Percentiles rank a stretch among this genome's conserved stretches.
Evolutionary conservation across 1,140 invertebrate species (phyloP).

Genomic region (Musca vetustissima): DNA sequence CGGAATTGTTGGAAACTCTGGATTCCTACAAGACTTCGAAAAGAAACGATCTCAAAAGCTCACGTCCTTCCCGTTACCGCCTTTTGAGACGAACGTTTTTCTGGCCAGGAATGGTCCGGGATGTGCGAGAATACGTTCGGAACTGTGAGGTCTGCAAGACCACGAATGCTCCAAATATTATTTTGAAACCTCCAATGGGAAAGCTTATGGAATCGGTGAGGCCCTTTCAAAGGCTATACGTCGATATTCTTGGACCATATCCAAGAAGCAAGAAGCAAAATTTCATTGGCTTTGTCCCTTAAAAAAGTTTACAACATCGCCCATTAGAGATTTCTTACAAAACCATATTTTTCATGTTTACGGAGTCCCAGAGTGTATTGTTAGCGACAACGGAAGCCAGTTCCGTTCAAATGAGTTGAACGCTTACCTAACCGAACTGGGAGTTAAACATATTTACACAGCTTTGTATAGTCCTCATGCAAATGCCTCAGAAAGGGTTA

Average conservation of each 20-base stretch:
- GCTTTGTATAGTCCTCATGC: no score
- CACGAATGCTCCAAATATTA: constrained; percentile 10
- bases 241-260: constrained; percentile 24
- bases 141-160: constrained; percentile 2
- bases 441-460: no score
- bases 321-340: constrained; percentile 1
- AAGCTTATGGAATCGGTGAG: neutral
- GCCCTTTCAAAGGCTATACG: constrained; percentile 12
- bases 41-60: neutral
- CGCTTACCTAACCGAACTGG: neutral
- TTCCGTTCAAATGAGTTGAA: neutral
- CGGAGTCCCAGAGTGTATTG: no score
- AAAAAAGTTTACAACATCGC: constrained; percentile 2
- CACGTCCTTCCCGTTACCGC: neutral
- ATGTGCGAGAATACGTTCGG: constrained; percentile 13
- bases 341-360: constrained; percentile 9
- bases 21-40: constrained; percentile 15
- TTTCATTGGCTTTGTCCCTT: constrained; percentile 20
- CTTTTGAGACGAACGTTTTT: neutral
- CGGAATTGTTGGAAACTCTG: constrained; percentile 25
- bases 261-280: constrained; percentile 23
- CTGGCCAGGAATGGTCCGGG: constrained; percentile 16
- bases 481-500: no score
- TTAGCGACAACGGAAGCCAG: constrained; percentile 12
- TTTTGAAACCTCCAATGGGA: constrained; percentile 11